phyloP scores from a whole-genome alignment of 2,888 invertebrate genomes.

The Rhagonycha lutea region DNA sequence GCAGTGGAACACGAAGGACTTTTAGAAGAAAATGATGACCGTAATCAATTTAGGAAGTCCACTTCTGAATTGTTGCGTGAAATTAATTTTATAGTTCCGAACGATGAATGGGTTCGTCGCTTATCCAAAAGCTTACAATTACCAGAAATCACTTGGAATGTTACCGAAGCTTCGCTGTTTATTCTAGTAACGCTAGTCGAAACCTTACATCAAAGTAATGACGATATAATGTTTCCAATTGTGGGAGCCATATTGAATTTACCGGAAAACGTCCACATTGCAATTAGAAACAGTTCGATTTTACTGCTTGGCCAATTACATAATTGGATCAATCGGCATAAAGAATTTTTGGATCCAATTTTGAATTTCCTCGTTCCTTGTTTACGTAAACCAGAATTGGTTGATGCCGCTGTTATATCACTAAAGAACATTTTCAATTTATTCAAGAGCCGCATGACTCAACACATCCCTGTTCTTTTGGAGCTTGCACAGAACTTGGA shows the following conservation, averaged over 20 bases:
- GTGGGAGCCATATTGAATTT: constrained; percentile 87
- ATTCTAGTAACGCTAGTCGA: constrained; percentile 95
- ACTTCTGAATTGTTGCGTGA: constrained; percentile 95
- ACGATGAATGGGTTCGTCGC: constrained; percentile 87
- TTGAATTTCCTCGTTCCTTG: constrained; percentile 78
- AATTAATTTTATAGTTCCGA: constrained; percentile 94
- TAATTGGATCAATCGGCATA: constrained; percentile 93
- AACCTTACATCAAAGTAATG: constrained; percentile 90
- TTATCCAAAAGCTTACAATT: constrained; percentile 80
- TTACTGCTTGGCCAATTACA: constrained; percentile 86
- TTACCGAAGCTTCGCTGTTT: constrained; percentile 90
- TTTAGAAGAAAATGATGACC: constrained; percentile 82
- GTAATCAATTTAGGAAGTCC: constrained; percentile 80
- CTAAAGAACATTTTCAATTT: constrained; percentile 84
- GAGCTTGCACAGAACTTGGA: constrained; percentile 74
- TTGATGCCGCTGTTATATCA: constrained; percentile 80
- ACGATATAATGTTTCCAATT: constrained; percentile 90
- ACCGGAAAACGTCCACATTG: constrained; percentile 79
- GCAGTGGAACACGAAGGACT: constrained; percentile 91
- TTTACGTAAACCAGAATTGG: constrained; percentile 72
- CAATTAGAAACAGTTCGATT: constrained; percentile 87
- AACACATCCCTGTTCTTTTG: constrained; percentile 74
- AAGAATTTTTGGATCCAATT: constrained; percentile 78
- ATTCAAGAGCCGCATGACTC: constrained; percentile 79
- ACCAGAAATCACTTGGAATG: constrained; percentile 84